Base-by-base conservation (phyloP, 2,888 invertebrate species). In the Tuberolachnus salignus region DNA sequence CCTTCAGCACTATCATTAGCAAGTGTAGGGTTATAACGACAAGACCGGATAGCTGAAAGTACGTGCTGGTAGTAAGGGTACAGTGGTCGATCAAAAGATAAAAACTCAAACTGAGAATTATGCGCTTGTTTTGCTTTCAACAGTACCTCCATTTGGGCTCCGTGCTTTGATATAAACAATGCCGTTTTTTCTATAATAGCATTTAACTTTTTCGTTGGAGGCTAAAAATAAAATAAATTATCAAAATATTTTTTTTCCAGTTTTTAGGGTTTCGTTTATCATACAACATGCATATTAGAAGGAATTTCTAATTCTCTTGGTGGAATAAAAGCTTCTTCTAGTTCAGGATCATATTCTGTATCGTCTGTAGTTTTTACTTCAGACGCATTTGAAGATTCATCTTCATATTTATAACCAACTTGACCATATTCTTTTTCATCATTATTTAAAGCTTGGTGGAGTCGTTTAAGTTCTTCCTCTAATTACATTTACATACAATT, bases 81-180 rank as follows among this genome's bases (percentile, higher is more conserved):
- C 57, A 98, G 87, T 0, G 87, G 86, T 81, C 94, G 91, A 82
- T 94, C 94, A 84, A 93, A 94, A 80, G 94, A 93, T 81, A 99
- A 88, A 87, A 99, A 99, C 82, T 92, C 90, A 87, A 99, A 99
- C 87, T 97, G 94, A 0, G 92, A 89, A 87, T 98, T 98, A 84
- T 92, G 92, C 0, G 93, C 89, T 86, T 99, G 99, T 86, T 98
- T 99, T 4, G 98, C 95, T 86, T 98, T 98, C 83, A 99, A 92
- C 14, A 99, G 89, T 83, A 99, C 97, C 87, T 99, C 99, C 98
- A 99, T 98, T 87, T 99, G 99, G 10, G 92, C 90, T 0, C 98
- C 98, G 85, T 98, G 97, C 69, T 90, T 89, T 83, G 92, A 91
- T 83, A 95, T 94, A 86, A 95, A 95, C 83, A 91, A 88, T 0